A percentile compares a stretch with the other conserved stretches of the same genome.
Evolutionary conservation across 2,797 vertebrate genomes (phyloP).

Genomic region (Galaxias olidus): DNA sequence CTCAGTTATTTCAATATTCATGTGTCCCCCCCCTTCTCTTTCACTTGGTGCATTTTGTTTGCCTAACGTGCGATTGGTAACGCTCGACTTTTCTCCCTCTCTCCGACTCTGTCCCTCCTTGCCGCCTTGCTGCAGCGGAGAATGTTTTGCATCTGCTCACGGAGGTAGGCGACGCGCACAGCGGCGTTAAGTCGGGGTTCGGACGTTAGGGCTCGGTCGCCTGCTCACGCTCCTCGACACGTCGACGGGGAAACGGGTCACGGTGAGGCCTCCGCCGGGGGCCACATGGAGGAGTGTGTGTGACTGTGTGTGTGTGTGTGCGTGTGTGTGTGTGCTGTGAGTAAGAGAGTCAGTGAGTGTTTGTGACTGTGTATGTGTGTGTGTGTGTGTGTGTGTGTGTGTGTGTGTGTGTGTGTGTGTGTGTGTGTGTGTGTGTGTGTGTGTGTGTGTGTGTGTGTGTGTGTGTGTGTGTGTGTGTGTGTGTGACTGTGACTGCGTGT

Average conservation of each 20-base stretch:
- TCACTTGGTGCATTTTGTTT: conserved; percentile 64
- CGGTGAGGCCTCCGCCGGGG: conserved; percentile 44
- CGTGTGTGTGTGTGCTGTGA: neutral
- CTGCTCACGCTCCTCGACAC: conserved; percentile 42
- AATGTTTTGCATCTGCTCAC: conserved; percentile 66
- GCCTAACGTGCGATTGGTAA: conserved; percentile 64
- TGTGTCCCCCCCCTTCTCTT: conserved; percentile 49
- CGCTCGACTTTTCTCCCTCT: conserved; percentile 50
- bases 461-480: conserved; percentile 26
- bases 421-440: conserved; percentile 22
- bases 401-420: conserved; percentile 8
- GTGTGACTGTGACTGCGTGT: no score
- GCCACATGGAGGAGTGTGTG: conserved; percentile 23
- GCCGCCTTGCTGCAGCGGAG: conserved; percentile 30
- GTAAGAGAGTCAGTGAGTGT: no score
- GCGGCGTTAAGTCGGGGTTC: conserved; percentile 52
- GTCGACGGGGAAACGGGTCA: conserved; percentile 45
- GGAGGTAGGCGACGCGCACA: conserved; percentile 20
- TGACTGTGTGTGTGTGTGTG: conserved; percentile 29
- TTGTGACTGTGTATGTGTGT: conserved; percentile 28
- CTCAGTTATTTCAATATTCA: conserved; percentile 73
- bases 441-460: conserved; percentile 4
- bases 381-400: neutral
- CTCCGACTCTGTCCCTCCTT: conserved; percentile 25
- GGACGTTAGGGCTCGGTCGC: conserved; percentile 62